Evolutionary conservation across 2,888 invertebrate genomes (phyloP), one percentile per base, ranked within the genome.

Genomic region (Drosophila imparisetae): DNA sequence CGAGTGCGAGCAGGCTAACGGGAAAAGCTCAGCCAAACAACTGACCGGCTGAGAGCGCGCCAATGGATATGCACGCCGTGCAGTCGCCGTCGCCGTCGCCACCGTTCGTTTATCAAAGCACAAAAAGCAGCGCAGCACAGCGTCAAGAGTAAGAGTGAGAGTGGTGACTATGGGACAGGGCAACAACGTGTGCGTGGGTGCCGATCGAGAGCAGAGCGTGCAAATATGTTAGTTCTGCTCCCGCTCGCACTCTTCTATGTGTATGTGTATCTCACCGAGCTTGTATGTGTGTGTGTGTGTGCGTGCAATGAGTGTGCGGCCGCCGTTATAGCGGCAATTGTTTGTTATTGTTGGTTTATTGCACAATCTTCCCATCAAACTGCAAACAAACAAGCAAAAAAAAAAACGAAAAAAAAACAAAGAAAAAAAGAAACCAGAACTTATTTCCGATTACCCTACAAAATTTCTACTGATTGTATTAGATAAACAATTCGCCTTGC

Each of bases 331-430:
- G 75, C 54, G 64, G 59, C 78, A 80, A 83, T 85, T 81, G 76
- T 84, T 87, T 87, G 77, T 83, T 85, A 77, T 85, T 83, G 70
- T 83, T 73, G 81, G 72, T 79, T 83, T 85, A 87, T 85, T 85
- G 84, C 87, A 85, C 83, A 85, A 85, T 87, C 86, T 84, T 64
- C 70, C 62, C 69, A 80, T 77, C 69, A 82, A 66, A 67, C 82
- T 71, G 70, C 70, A 57, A 57, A 40, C n/a, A 57, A 55, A 24
- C 45, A 45, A 45, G 24, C 45, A 45, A 45, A 24, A 45, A 24
- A 45, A 24, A 24, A 32, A 30, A 2, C 24, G 4, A 15, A 45
- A 45, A 42, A 13, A 13, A 36, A 15, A 63, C 62, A 80, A 73
- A 74, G 67, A 74, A 80, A 76, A 55, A 61, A 54, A 36, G 5